Evolutionary conservation across 2,113 vertebrate species (phyloP), one percentile per base, ranked within the genome.

Genomic region (Dolichotis patagonum): DNA sequence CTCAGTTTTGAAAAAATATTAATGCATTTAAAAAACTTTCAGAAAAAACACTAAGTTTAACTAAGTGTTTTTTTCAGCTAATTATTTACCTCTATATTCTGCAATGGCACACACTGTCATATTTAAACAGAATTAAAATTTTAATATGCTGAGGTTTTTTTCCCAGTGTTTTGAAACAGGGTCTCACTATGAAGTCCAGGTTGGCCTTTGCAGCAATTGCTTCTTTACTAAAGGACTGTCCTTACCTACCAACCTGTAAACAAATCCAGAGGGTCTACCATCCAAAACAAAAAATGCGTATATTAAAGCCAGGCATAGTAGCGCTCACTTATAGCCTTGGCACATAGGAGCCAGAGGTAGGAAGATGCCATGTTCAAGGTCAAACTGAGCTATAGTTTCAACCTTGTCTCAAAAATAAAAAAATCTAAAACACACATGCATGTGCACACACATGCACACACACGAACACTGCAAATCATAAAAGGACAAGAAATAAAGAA

Each of bases 41-140:
- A 90, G 41, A 20, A 81, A 91, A 95, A 83, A 73, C 62, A 82
- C 11, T 28, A 91, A 49, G 56, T 38, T 88, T 96, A 90, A 58
- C 19, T 81, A 43, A 84, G 26, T 38, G 19, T 85, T 32, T 92
- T 75, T 62, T 83, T 73, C 88, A 91, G 56, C 52, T 92, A 62
- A 67, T 88, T 41, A 93, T 28, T 96, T 88, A 94, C 62, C 93
- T 97, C 71, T 88, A 95, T 78, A 83, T 93, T 67, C 24, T 63
- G 28, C 32, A 90, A 32, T 88, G 38, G 6, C 35, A 86, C 11
- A 8, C 35, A 63, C 35, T 75, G 62, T 11, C 71, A 95, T 71
- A 28, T 41, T 69, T 88, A 85, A 85, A 67, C 91, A 89, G 69
- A 12, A 81, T 81, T 69, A 92, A 92, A 81, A 16, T 41, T 85